Percentiles rank a stretch among this genome's conserved stretches.
Conservation (phyloP, 2,797 vertebrate species). For the Cyprinella venusta region DNA sequence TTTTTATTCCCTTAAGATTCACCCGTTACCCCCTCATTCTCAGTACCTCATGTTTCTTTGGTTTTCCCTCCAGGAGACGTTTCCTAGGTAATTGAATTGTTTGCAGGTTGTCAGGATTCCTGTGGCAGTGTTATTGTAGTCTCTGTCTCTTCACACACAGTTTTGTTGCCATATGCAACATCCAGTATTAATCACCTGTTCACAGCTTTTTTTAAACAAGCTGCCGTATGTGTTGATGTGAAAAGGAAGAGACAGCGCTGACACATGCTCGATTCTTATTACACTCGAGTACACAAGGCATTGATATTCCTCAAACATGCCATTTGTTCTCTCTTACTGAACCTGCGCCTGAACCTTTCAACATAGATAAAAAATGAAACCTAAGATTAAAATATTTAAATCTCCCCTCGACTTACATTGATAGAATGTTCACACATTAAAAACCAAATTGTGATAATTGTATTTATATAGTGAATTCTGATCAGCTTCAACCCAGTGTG, state of each 20-base stretch:
- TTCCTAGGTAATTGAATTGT: constrained; percentile 41
- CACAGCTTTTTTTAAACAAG: constrained; percentile 38
- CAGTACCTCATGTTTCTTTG: constrained; percentile 8
- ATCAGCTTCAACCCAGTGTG: not conserved
- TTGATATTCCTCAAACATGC: constrained; percentile 26
- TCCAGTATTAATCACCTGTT: constrained; percentile 36
- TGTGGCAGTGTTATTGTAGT: constrained; percentile 28
- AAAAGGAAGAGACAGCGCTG: constrained; percentile 23
- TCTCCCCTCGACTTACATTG: not conserved
- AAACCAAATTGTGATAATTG: not conserved
- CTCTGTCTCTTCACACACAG: constrained; percentile 3
- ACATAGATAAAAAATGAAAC: not conserved
- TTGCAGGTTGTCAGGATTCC: constrained; percentile 35
- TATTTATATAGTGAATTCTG: not conserved
- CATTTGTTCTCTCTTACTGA: constrained; percentile 10
- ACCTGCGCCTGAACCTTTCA: not conserved
- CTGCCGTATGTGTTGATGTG: constrained; percentile 27
- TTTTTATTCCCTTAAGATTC: constrained; percentile 44
- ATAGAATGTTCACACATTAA: not conserved
- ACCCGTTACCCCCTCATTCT: not conserved
- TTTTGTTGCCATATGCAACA: constrained; percentile 36
- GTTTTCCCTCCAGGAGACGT: constrained; percentile 26
- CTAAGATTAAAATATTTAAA: not conserved
- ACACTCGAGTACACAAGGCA: not conserved
- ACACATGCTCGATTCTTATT: constrained; percentile 27